Base-by-base conservation (phyloP, 1,140 invertebrate species). In the Globodera ellingtonae region DNA sequence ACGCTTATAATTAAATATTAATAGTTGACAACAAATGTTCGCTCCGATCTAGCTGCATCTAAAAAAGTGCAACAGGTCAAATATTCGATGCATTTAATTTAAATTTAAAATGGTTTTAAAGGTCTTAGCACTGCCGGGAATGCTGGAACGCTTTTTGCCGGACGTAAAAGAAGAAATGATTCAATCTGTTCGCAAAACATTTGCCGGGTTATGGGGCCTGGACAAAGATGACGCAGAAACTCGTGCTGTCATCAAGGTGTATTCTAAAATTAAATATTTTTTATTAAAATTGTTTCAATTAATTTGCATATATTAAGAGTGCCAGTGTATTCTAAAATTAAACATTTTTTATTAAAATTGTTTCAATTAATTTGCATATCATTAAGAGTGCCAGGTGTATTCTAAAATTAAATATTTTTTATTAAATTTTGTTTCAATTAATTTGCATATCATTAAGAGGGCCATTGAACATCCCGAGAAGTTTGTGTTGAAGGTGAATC, bases 401-500 rank as follows among this genome's bases (percentile, higher is more conserved):
- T 59, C 18, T 70, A 35, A 35, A 35, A 35, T 35, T 35, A 2
- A 35, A 35, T 2, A 35, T 35, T 35, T 35, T 35, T 35, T 1
- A 35, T 35, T 69, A 15, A 35, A 35, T 35, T 35, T 35, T n/a
- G 35, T 35, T 24, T 24, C 1, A 59, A 59, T 52, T 56, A 62
- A 18, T 46, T 74, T n/a, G 2, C 13, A 44, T 15, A n/a, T 48
- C 46, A 24, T 47, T 18, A 91, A 93, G 84, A 93, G 94, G 92
- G 96, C 94, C 1, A 87, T 97, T 0, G 90, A 92, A 65, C 91
- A 94, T 84, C 95, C 96, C 1, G 92, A 94, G 66, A 93, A 93
- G 65, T 98, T 92, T 91, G 97, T 99, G 15, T 89, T 99, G 73
- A 99, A 99, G 90, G 97, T 97, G 3, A 96, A 99, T 90, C 92